These are phyloP conservation scores for Zele albiditarsus DNA, from an alignment of 2,888 invertebrate species.

Conservation along the genomic window DNA sequence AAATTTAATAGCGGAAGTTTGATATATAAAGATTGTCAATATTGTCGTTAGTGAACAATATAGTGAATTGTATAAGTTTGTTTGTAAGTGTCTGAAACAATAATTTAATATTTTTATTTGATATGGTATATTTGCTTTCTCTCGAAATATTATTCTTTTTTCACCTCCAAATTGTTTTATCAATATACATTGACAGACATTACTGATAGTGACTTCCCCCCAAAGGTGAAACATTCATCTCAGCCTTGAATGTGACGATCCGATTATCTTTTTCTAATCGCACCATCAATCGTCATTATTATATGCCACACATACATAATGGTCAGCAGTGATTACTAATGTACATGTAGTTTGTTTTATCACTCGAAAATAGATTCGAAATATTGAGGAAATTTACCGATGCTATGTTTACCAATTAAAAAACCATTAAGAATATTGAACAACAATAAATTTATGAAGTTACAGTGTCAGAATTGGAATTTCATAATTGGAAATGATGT, in stretches of 20 bases:
- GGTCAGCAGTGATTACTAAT: too few species aligned
- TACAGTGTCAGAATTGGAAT: not conserved
- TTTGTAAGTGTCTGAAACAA: not conserved
- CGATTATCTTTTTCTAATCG: constrained; percentile 9
- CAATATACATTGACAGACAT: not conserved
- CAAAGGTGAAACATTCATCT: not conserved
- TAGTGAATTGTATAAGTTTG: not conserved
- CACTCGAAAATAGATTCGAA: too few species aligned
- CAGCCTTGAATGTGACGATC: not conserved
- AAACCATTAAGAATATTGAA: not conserved
- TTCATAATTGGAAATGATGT: not conserved
- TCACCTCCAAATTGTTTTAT: not conserved
- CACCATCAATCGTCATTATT: not conserved
- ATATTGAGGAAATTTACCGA: too few species aligned
- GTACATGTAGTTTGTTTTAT: too few species aligned
- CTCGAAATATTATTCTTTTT: not conserved
- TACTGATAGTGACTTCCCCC: not conserved
- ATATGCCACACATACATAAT: not conserved
- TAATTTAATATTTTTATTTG: not conserved
- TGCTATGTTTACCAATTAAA: not conserved
- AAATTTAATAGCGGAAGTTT: not conserved
- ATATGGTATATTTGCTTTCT: not conserved
- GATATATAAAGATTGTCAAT: not conserved
- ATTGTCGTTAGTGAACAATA: not conserved
- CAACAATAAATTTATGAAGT: not conserved